A percentile compares a stretch with the other conserved stretches of the same genome.
phyloP scores from a whole-genome alignment of 2,888 invertebrate genomes.

The Eudemis profundana region DNA sequence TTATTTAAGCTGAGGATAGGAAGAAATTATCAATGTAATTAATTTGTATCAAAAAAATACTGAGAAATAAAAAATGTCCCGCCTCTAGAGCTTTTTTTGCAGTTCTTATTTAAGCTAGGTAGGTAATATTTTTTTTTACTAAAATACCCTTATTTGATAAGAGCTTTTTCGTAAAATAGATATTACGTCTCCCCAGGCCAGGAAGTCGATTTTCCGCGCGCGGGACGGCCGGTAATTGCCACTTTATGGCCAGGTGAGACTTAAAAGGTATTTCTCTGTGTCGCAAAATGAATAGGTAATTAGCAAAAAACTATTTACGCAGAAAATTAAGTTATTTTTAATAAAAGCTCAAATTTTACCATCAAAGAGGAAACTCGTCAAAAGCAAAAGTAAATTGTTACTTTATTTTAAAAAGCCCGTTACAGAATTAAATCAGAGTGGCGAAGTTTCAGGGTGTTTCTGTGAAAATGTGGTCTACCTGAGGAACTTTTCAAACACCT shows the following conservation, averaged over 20 bases:
- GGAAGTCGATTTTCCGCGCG: no score
- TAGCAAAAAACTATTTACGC: background rate
- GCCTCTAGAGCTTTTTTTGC: no score
- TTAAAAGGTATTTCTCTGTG: no score
- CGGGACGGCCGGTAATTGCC: no score
- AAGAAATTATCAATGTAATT: background rate
- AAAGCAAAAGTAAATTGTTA: constrained; percentile 36
- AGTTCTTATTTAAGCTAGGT: no score
- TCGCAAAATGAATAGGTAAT: background rate
- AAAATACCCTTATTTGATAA: no score
- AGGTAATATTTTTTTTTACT: no score
- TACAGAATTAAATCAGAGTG: constrained; percentile 43
- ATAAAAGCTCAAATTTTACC: constrained; percentile 19
- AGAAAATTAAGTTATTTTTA: constrained; percentile 4
- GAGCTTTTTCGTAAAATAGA: no score
- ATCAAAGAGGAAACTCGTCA: constrained; percentile 26
- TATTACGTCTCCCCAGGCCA: no score
- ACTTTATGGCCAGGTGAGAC: no score
- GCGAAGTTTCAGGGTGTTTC: constrained; percentile 47
- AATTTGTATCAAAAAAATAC: no score
- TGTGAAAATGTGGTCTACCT: constrained; percentile 49
- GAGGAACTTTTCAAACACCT: constrained; percentile 46
- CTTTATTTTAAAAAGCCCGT: constrained; percentile 34
- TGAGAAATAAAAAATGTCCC: no score
- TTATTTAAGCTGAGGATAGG: background rate